Base-by-base conservation (phyloP, 2,113 vertebrate genomes). In the Ancistrus triradiatus region DNA sequence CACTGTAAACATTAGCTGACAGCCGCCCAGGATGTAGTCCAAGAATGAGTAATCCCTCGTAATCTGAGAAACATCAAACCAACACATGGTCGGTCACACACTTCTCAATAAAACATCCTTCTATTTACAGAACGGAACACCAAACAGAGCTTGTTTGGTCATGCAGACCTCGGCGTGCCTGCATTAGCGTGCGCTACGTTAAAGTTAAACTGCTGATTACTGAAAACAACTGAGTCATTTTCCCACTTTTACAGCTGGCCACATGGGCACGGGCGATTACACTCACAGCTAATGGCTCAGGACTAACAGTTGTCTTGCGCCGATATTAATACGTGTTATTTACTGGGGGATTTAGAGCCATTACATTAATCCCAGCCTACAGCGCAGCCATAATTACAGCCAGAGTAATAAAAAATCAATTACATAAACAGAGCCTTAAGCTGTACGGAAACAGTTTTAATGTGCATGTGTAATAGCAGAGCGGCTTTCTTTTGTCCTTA, bases 1-100 rank as follows among this genome's bases (percentile, higher is more conserved):
- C 83, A 98, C 96, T 0, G 96, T 98, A 74, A 98, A 98, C 93
- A 96, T 95, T 70, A 99, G 86, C 59, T 99, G 96, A 81, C 95
- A 98, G 73, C 96, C 96, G 53, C 96, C 95, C 62, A 99, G 81
- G 74, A 99, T 99, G 75, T 99, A 98, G 85, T 99, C 96, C 79
- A 99, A 84, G 70, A 99, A 99, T 6, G 96, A 93, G 74, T 94
- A 99, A 83, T 98, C 88, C 63, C 92, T 90, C 60, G 86, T 88
- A 75, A 99, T 93, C 96, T 99, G 76, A 3, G 7, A 0, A 70
- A 52, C 11, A 72, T 18, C 14, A 69, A 21, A 67, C 10, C 49
- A 58, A 28, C 18, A 68, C 25, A 27, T 2, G 1, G 24, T 38
- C 19, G 49, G 24, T 17, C 38, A 46, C 40, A 59, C 10, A 6